A percentile compares a stretch with the other conserved stretches of the same genome.
Evolutionary conservation across 2,888 invertebrate genomes (phyloP).

Genomic region (Lordiphosa andalusiaca): DNA sequence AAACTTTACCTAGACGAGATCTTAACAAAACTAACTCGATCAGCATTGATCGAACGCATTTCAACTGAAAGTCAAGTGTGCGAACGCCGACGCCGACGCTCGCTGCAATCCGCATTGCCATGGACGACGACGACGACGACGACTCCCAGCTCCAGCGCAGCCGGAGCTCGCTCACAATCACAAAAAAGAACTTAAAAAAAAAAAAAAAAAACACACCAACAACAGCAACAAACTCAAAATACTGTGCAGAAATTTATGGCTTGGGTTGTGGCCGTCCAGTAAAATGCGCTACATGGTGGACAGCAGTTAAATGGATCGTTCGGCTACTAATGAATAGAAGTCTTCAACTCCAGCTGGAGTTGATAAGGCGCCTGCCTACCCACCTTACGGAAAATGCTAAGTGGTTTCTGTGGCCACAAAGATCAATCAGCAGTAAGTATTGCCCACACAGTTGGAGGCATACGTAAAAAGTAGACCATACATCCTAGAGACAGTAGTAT

Average conservation of each 20-base stretch:
- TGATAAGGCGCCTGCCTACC: not conserved
- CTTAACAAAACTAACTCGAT: slow-evolving; percentile 78
- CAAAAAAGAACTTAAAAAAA: slow-evolving; percentile 13
- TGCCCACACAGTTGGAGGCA: slow-evolving; percentile 4
- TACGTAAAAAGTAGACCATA: slow-evolving; percentile 12
- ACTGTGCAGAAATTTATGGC: slow-evolving; percentile 50
- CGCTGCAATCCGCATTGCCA: slow-evolving; percentile 14
- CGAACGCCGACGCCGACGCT: slow-evolving; percentile 38
- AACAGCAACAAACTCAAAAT: slow-evolving; percentile 13
- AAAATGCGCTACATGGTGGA: slow-evolving; percentile 53
- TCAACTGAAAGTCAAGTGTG: slow-evolving; percentile 66
- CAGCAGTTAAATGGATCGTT: slow-evolving; percentile 23
- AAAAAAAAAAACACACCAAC: not conserved
- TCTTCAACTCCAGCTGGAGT: slow-evolving; percentile 27
- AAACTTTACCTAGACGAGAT: slow-evolving; percentile 78
- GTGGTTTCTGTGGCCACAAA: slow-evolving; percentile 26
- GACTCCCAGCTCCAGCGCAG: slow-evolving; percentile 28
- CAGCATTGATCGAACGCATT: slow-evolving; percentile 76
- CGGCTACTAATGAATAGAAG: slow-evolving; percentile 46
- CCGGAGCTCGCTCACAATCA: slow-evolving; percentile 22
- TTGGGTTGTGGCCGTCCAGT: slow-evolving; percentile 36
- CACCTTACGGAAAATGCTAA: slow-evolving; percentile 29
- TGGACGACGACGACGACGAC: slow-evolving; percentile 3
- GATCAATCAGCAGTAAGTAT: slow-evolving; percentile 25
- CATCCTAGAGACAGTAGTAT: slow-evolving; percentile 8